phyloP scores from a whole-genome alignment of 2,797 vertebrate genomes.

The Netta rufina region DNA sequence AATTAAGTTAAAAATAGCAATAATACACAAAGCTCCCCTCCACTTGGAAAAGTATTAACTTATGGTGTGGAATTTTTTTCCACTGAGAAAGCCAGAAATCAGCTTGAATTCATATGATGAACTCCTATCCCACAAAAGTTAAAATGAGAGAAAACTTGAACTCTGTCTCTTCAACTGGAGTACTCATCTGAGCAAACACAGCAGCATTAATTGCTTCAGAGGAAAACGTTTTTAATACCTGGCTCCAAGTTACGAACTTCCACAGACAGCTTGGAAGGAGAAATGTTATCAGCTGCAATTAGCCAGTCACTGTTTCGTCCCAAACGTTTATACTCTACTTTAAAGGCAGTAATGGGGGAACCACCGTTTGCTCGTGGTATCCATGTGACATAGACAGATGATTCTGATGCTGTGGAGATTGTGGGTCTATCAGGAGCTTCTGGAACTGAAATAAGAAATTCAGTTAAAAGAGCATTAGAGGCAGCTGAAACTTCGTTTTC shows the following conservation, averaged over 20 bases:
- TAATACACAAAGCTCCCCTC: background rate
- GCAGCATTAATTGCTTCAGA: too few relatives aligned
- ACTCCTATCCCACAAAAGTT: background rate
- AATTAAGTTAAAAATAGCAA: constrained; percentile 26
- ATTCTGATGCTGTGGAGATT: constrained; percentile 91
- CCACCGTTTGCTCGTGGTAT: constrained; percentile 96
- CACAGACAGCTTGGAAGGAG: constrained; percentile 95
- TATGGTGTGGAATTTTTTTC: background rate
- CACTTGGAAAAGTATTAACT: background rate
- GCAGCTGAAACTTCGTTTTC: background rate
- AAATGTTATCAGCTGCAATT: constrained; percentile 90
- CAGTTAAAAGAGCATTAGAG: background rate
- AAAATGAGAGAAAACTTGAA: background rate
- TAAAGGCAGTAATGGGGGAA: constrained; percentile 95
- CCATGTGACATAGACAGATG: constrained; percentile 94
- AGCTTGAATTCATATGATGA: background rate
- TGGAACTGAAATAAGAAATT: constrained; percentile 81
- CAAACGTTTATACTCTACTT: constrained; percentile 90
- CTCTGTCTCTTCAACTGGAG: background rate
- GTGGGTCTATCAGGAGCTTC: constrained; percentile 95
- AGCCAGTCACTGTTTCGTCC: constrained; percentile 87
- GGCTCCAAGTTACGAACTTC: constrained; percentile 93
- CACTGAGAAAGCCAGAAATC: constrained; percentile 24
- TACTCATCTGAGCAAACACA: background rate
- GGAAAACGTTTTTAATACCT: constrained; percentile 74